Conservation (phyloP, 37 sponge, comb jelly and placozoan species). For the Ianthella basta region DNA sequence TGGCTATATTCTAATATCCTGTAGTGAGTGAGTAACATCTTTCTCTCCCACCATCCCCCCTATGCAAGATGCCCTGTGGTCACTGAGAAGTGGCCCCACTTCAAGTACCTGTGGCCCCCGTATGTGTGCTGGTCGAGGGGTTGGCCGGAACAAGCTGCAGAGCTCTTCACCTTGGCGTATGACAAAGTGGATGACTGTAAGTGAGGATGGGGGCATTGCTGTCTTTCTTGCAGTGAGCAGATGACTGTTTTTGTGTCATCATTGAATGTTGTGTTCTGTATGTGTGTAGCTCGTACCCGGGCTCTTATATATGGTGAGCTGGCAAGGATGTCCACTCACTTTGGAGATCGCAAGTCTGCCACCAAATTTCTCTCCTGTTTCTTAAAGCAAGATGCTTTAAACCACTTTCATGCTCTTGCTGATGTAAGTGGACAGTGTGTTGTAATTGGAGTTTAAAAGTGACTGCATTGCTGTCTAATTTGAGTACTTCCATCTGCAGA, state of each 20-base stretch:
- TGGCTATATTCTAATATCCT: too few relatives aligned
- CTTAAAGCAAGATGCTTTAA: too few relatives aligned
- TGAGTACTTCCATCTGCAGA: too few relatives aligned
- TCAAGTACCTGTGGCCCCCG: background rate
- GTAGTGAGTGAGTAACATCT: too few relatives aligned
- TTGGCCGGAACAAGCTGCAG: background rate
- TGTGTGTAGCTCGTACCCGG: background rate
- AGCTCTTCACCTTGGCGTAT: background rate
- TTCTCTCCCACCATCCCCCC: too few relatives aligned
- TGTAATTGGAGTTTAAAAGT: too few relatives aligned
- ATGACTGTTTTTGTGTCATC: background rate
- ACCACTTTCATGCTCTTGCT: too few relatives aligned
- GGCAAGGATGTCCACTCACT: conserved; percentile 5
- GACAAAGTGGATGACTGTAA: background rate
- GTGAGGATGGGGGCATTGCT: background rate
- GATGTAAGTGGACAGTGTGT: too few relatives aligned
- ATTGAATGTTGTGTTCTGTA: background rate
- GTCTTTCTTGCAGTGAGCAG: background rate
- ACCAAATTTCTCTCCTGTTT: background rate
- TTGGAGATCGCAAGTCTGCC: background rate
- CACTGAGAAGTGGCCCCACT: background rate
- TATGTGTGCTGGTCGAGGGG: conserved; percentile 36
- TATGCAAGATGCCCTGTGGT: conserved; percentile 14
- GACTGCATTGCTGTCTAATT: too few relatives aligned
- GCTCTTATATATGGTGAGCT: conserved; percentile 19